Conservation (phyloP, 2,797 vertebrate genomes). For the Erethizon dorsatum region DNA sequence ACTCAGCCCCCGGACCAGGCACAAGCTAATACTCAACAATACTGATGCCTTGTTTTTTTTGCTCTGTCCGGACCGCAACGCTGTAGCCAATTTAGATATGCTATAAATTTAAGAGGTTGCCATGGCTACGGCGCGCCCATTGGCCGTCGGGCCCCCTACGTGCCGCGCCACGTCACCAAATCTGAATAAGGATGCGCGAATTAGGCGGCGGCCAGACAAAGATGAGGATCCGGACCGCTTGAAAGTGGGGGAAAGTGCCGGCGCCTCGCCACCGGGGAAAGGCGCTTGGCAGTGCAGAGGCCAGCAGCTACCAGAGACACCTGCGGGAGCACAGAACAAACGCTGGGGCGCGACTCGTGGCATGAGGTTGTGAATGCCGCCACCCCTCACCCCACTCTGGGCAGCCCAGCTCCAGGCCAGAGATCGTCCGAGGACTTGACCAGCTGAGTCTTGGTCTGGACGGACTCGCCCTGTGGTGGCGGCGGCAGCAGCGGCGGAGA, state of each 20-base stretch:
- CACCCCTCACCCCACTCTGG: background rate
- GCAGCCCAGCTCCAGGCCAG: slow-evolving; percentile 66
- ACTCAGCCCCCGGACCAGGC: slow-evolving; percentile 89
- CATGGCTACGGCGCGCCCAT: slow-evolving; percentile 93
- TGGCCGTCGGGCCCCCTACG: slow-evolving; percentile 92
- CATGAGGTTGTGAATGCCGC: slow-evolving; percentile 76
- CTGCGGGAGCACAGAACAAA: slow-evolving; percentile 37
- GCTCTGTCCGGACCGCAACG: slow-evolving; percentile 90
- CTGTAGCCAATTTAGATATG: slow-evolving; percentile 93
- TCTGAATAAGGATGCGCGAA: slow-evolving; percentile 97
- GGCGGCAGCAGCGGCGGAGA: slow-evolving; percentile 36
- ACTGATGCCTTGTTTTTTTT: slow-evolving; percentile 90
- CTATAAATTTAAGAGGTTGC: slow-evolving; percentile 96
- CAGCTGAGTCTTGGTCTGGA: slow-evolving; percentile 69
- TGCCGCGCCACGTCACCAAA: slow-evolving; percentile 93
- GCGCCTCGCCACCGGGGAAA: slow-evolving; percentile 79
- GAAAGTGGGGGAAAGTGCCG: slow-evolving; percentile 91
- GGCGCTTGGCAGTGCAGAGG: slow-evolving; percentile 79
- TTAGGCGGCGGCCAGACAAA: slow-evolving; percentile 94
- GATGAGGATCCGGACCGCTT: slow-evolving; percentile 94
- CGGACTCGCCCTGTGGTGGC: slow-evolving; percentile 74
- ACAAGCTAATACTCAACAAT: slow-evolving; percentile 90
- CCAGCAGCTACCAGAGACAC: slow-evolving; percentile 66
- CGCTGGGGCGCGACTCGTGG: slow-evolving; percentile 31
- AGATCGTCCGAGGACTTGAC: slow-evolving; percentile 67